phyloP scores from a whole-genome alignment of 2,113 vertebrate genomes.

The Corynorhinus townsendii region DNA sequence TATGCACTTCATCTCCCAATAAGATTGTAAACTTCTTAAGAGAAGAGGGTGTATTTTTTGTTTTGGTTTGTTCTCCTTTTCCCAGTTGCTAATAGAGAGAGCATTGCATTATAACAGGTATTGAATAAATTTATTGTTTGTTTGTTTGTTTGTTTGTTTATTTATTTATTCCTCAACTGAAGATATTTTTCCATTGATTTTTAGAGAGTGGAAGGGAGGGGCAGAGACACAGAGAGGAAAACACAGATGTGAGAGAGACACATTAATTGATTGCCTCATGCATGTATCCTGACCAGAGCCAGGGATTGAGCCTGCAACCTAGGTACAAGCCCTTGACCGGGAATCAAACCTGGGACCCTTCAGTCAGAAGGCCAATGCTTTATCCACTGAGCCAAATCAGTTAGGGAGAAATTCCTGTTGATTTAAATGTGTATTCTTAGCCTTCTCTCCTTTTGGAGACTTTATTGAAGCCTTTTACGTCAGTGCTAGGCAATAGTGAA shows the following conservation, averaged over 20 bases:
- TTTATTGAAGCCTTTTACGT: not conserved
- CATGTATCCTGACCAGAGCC: too few relatives aligned
- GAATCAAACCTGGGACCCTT: too few relatives aligned
- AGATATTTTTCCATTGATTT: not conserved
- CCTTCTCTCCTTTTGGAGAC: not conserved
- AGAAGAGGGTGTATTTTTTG: not conserved
- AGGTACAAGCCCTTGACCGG: too few relatives aligned
- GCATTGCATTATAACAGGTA: not conserved
- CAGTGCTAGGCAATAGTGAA: not conserved
- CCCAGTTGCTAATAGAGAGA: not conserved
- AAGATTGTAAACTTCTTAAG: not conserved
- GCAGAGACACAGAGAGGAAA: not conserved
- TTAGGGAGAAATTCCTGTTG: not conserved
- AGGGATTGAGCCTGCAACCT: too few relatives aligned
- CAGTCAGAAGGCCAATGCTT: too few relatives aligned
- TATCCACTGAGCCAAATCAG: too few relatives aligned
- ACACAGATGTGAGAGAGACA: too few relatives aligned
- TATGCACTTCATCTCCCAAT: not conserved
- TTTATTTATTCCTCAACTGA: not conserved
- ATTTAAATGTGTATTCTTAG: not conserved
- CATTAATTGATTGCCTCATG: too few relatives aligned
- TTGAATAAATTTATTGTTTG: not conserved
- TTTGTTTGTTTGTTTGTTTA: not conserved
- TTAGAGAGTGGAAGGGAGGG: not conserved
- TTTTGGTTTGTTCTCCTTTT: not conserved